Evolutionary conservation across 30 jellyfish, hydroid and myxozoan genomes (phyloP).

Genomic region (Cassiopea andromeda): DNA sequence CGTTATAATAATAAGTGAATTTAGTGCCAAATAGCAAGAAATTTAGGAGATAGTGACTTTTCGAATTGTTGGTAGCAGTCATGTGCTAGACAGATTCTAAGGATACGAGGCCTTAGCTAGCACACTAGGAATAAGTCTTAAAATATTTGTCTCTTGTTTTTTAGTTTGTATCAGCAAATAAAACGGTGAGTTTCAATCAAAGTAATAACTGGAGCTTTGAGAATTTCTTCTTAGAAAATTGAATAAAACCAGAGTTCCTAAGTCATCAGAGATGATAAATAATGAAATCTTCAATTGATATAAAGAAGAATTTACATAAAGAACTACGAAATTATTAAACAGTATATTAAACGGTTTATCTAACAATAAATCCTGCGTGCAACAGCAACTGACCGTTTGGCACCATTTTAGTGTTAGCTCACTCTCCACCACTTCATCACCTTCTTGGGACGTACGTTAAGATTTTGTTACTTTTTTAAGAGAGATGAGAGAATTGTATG

Average conservation of each 20-base stretch:
- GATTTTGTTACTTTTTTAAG: not conserved
- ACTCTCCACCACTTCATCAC: not conserved
- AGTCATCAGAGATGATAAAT: not conserved
- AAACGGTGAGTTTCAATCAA: slow-evolving; percentile 55
- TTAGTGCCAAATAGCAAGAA: too few species aligned
- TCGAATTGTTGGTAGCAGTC: not conserved
- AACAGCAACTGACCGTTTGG: not conserved
- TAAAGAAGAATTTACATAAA: not conserved
- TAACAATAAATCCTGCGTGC: not conserved
- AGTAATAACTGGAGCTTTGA: not conserved
- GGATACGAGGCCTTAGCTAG: not conserved
- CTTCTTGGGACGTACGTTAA: not conserved
- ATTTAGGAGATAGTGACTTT: too few species aligned
- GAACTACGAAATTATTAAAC: not conserved
- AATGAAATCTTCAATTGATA: not conserved
- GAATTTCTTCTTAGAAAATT: not conserved
- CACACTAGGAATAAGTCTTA: slow-evolving; percentile 14
- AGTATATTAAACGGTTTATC: too few species aligned
- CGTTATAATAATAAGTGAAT: too few species aligned
- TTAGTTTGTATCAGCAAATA: slow-evolving; percentile 55
- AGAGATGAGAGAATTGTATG: not conserved
- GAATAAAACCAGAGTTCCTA: not conserved
- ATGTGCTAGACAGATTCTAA: not conserved
- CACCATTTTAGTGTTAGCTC: not conserved
- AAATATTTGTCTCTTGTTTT: slow-evolving; percentile 49